Base-by-base conservation (phyloP, 2,113 vertebrate species). In the Gnathonemus longibarbis region DNA sequence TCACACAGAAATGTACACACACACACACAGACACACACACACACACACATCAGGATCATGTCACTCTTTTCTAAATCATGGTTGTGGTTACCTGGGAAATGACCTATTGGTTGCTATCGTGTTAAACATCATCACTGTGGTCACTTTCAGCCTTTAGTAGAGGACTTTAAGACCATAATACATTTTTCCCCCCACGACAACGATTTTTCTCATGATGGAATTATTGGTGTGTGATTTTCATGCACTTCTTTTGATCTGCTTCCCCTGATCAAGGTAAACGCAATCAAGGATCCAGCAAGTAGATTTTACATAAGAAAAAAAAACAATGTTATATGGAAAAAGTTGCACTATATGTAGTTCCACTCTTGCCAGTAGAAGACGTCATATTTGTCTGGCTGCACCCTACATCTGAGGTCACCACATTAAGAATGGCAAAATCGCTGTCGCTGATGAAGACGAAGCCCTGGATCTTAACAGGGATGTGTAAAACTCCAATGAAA, bases 211-310 rank as follows among this genome's bases (percentile, higher is more conserved):
- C 35, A 80, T 19, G 74, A 80, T 15, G 31, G 35, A 42, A 42
- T 80, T 80, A 80, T 80, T 42, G 35, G 4, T 2, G 39, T 45
- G 24, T 49, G 83, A 49, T 45, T 27, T 85, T 85, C 83, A 49
- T 87, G 84, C 10, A 9, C 49, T 94, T 94, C 92, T 89, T 94
- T 88, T 92, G 2, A 9, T 88, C 88, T 56, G 91, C n/a, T n/a
- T 58, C 35, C 27, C 5, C 9, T 24, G 11, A 17, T 17, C 31
- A 58, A 15, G 17, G 87, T n/a, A 39, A 27, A 87, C 4, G 24
- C 84, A 87, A n/a, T 49, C 84, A 49, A 48, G 35, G 84, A 48
- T 15, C 35, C 45, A 13, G 42, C 8, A n/a, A 86, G 91, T 91
- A 19, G 24, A 77, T 74, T 8, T 58, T 48, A 11, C 49, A 15